Evolutionary conservation across 2,888 invertebrate genomes (phyloP).

Genomic region (Drosophila prostipennis): DNA sequence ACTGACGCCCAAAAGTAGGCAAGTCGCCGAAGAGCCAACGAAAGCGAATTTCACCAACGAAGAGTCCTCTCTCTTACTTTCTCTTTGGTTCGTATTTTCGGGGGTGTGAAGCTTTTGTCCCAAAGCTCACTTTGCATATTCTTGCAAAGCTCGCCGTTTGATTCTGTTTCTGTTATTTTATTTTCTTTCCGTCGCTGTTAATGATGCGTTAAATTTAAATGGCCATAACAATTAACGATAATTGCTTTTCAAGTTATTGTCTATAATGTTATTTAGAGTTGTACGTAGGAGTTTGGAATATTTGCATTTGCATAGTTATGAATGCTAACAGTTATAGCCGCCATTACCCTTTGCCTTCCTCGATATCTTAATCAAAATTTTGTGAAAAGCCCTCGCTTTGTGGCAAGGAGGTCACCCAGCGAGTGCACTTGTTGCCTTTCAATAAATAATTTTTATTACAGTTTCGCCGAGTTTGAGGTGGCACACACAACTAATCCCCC

Average conservation of each 20-base stretch:
- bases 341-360: not conserved
- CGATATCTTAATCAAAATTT: conserved; percentile 5
- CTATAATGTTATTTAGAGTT: conserved; percentile 57
- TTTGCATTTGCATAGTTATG: conserved; percentile 40
- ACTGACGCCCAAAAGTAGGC: conserved; percentile 60
- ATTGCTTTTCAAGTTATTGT: conserved; percentile 75
- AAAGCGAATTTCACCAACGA: conserved; percentile 20
- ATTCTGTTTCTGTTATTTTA: conserved; percentile 29
- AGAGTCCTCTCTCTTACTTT: conserved; percentile 41
- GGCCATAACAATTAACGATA: conserved; percentile 78
- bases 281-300: conserved; percentile 32
- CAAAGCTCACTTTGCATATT: conserved; percentile 49
- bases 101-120: conserved; percentile 48
- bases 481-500: conserved; percentile 51
- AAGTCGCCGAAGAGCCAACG: conserved; percentile 51
- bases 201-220: conserved; percentile 81
- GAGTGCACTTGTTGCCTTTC: conserved; percentile 70
- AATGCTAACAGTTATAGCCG: conserved; percentile 2
- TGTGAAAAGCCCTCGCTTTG: conserved; percentile 1
- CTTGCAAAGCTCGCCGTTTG: conserved; percentile 21
- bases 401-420: conserved; percentile 16
- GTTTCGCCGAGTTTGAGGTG: conserved; percentile 51
- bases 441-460: conserved; percentile 56
- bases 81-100: not conserved
- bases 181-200: conserved; percentile 51